phyloP scores from a whole-genome alignment of 1,140 invertebrate species.

The Octopus sinensis region DNA sequence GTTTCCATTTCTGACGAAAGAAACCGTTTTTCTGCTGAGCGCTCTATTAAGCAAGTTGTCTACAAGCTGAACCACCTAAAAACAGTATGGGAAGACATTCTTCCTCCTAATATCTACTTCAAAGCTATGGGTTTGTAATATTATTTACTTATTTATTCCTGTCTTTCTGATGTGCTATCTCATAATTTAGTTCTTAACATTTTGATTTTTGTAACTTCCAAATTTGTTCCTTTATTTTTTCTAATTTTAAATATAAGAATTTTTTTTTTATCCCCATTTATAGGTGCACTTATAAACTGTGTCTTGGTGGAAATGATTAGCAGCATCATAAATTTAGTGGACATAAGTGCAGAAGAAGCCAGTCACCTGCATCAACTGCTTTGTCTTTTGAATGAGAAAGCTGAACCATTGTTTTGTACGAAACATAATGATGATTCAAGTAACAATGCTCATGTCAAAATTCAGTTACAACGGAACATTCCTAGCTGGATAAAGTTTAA shows the following conservation, averaged over 20 bases:
- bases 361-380: slow-evolving; percentile 64
- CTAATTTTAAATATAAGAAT: background rate
- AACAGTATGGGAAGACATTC: slow-evolving; percentile 78
- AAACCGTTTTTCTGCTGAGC: slow-evolving; percentile 59
- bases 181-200: background rate
- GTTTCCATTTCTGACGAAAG: slow-evolving; percentile 42
- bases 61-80: slow-evolving; percentile 79
- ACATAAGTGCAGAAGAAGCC: slow-evolving; percentile 68
- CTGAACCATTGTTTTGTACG: slow-evolving; percentile 62
- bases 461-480: slow-evolving; percentile 51
- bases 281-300: slow-evolving; percentile 64
- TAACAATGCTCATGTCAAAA: slow-evolving; percentile 29
- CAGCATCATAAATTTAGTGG: slow-evolving; percentile 64
- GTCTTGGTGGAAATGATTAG: slow-evolving; percentile 65
- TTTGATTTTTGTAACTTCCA: background rate
- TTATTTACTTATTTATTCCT: background rate
- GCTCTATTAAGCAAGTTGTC: slow-evolving; percentile 75
- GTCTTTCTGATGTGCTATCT: background rate
- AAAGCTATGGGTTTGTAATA: slow-evolving; percentile 60
- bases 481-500: slow-evolving; percentile 78
- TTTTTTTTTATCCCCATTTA: background rate
- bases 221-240: background rate
- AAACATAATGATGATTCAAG: slow-evolving; percentile 30
- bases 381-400: slow-evolving; percentile 61
- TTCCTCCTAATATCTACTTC: slow-evolving; percentile 69